Percentiles rank a stretch among this genome's conserved stretches.
Evolutionary conservation across 2,888 invertebrate genomes (phyloP).

Genomic region (Erannis defoliaria): DNA sequence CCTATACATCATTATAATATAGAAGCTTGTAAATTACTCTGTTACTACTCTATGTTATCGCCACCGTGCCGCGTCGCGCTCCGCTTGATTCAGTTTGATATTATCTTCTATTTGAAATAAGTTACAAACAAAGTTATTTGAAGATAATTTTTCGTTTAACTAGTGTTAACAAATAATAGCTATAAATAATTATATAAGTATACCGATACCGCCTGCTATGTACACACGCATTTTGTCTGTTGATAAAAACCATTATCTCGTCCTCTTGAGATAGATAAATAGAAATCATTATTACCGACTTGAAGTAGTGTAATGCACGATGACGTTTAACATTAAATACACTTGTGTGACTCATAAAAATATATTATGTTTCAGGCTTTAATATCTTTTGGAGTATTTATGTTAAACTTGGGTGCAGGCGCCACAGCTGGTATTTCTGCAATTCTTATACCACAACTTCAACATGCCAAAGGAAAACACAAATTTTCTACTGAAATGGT

Average conservation of each 20-base stretch:
- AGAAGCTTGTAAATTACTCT: too few relatives aligned
- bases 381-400: constrained; percentile 84
- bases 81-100: too few relatives aligned
- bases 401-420: constrained; percentile 85
- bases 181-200: not conserved
- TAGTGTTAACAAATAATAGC: not conserved
- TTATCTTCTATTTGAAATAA: not conserved
- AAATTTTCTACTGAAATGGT: constrained; percentile 80
- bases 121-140: not conserved
- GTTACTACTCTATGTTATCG: too few relatives aligned
- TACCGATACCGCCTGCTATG: too few relatives aligned
- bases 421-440: constrained; percentile 89
- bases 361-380: constrained; percentile 69
- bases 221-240: not conserved
- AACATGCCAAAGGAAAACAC: constrained; percentile 65
- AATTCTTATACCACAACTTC: constrained; percentile 87
- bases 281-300: not conserved
- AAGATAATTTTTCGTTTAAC: not conserved
- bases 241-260: not conserved
- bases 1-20: too few relatives aligned
- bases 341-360: not conserved
- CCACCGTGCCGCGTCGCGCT: too few relatives aligned
- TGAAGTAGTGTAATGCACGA: not conserved
- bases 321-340: not conserved
- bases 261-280: not conserved